These are phyloP conservation scores for Syritta pipiens DNA, from an alignment of 2,888 invertebrate genomes.

Conservation along the genomic window DNA sequence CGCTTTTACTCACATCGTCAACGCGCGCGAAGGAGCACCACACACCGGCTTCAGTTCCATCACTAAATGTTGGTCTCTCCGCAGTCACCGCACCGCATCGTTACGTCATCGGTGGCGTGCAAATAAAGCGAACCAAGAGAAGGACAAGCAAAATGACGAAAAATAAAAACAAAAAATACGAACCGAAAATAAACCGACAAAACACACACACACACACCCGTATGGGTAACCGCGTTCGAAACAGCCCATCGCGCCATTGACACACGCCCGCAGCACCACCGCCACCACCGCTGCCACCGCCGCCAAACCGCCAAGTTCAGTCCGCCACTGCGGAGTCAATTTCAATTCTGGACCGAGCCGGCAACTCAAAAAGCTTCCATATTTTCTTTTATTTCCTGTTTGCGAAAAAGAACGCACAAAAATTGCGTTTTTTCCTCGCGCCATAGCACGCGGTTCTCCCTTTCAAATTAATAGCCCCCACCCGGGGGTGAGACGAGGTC, in stretches of 20 bases:
- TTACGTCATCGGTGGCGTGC: constrained; percentile 61
- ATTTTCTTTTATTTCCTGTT: constrained; percentile 62
- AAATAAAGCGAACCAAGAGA: constrained; percentile 64
- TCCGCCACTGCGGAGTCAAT: constrained; percentile 58
- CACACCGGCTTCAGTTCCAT: constrained; percentile 36
- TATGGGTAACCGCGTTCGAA: constrained; percentile 74
- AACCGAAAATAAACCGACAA: constrained; percentile 1
- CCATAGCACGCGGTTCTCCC: constrained; percentile 20
- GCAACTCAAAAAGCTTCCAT: constrained; percentile 31
- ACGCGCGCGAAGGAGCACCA: constrained; percentile 3
- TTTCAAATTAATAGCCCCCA: constrained; percentile 62
- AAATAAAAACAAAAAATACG: constrained; percentile 53
- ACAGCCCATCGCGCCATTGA: too few species aligned
- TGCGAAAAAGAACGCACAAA: background rate
- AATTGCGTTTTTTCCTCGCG: constrained; percentile 19
- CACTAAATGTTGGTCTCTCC: constrained; percentile 55
- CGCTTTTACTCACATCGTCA: constrained; percentile 67
- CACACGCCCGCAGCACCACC: constrained; percentile 71
- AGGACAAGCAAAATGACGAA: constrained; percentile 39
- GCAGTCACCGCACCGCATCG: constrained; percentile 54
- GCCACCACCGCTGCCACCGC: constrained; percentile 46
- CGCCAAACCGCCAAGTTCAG: constrained; percentile 64
- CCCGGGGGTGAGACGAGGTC: constrained; percentile 9
- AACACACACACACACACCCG: constrained; percentile 29
- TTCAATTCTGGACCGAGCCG: constrained; percentile 52